Conservation (phyloP, 2,888 invertebrate genomes). For the Rhogogaster chlorosoma region DNA sequence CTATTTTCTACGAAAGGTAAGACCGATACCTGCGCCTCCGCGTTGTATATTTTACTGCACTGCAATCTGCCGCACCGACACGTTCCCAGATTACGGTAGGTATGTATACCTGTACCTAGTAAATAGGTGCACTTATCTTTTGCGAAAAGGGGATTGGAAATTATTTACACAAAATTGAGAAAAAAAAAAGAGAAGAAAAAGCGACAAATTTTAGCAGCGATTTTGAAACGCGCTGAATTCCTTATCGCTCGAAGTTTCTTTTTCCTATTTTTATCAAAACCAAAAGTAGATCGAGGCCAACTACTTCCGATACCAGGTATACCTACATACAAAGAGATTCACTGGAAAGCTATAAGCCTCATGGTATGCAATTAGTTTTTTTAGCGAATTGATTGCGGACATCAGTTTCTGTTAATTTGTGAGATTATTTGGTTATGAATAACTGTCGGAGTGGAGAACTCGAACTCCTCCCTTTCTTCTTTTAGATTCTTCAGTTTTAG, state of each 20-base stretch:
- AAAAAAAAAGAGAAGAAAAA: neutral
- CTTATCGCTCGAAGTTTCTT: neutral
- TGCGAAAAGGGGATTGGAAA: neutral
- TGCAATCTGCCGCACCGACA: conserved; percentile 18
- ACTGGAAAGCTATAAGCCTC: too few relatives aligned
- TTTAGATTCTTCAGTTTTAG: too few relatives aligned
- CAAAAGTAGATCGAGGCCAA: conserved; percentile 2
- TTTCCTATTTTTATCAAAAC: neutral
- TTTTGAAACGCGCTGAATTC: neutral
- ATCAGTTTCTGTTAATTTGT: too few relatives aligned
- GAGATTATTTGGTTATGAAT: too few relatives aligned
- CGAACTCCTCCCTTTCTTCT: too few relatives aligned
- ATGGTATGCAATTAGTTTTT: too few relatives aligned
- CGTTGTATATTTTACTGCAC: neutral
- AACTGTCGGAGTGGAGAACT: too few relatives aligned
- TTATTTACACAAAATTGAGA: neutral
- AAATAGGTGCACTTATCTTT: neutral
- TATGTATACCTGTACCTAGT: neutral
- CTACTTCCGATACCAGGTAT: neutral
- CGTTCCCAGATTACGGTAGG: neutral
- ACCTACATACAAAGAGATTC: too few relatives aligned
- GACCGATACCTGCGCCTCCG: neutral
- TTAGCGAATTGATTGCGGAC: too few relatives aligned
- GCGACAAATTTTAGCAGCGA: neutral
- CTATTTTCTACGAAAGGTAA: conserved; percentile 19